Conservation (phyloP, 2,113 vertebrate species). For the Agelaius phoeniceus region DNA sequence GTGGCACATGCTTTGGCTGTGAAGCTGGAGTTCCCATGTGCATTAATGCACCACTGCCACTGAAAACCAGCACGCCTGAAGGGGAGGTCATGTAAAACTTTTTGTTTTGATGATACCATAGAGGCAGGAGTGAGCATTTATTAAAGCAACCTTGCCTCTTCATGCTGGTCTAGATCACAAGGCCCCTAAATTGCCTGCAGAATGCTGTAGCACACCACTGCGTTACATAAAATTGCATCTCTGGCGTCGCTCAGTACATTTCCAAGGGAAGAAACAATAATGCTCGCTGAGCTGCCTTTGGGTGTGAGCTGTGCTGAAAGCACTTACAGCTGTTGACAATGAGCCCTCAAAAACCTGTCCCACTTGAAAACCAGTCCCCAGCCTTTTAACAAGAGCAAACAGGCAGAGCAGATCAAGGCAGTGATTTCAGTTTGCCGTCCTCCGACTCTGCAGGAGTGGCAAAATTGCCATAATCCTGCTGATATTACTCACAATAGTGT, state of each 20-base stretch:
- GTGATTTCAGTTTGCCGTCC: background rate
- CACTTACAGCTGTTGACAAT: background rate
- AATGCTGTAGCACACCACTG: background rate
- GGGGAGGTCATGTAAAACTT: background rate
- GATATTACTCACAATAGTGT: background rate
- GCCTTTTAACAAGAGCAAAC: slow-evolving; percentile 25
- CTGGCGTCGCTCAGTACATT: background rate
- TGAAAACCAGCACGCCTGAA: background rate
- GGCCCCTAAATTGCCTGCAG: background rate
- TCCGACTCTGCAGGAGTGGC: background rate
- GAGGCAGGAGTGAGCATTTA: background rate
- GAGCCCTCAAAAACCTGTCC: background rate
- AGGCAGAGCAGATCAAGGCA: slow-evolving; percentile 3
- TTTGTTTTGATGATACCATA: background rate
- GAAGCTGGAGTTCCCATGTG: background rate
- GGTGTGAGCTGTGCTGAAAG: background rate
- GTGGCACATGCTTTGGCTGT: background rate
- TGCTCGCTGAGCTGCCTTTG: background rate
- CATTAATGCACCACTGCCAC: background rate
- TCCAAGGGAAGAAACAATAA: background rate
- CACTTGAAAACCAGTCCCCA: background rate
- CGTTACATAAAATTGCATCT: background rate
- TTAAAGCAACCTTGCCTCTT: background rate
- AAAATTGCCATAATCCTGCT: background rate
- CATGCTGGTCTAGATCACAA: background rate